Evolutionary conservation across 2,888 invertebrate species (phyloP).

Genomic region (Agonopterix alstromeriana): DNA sequence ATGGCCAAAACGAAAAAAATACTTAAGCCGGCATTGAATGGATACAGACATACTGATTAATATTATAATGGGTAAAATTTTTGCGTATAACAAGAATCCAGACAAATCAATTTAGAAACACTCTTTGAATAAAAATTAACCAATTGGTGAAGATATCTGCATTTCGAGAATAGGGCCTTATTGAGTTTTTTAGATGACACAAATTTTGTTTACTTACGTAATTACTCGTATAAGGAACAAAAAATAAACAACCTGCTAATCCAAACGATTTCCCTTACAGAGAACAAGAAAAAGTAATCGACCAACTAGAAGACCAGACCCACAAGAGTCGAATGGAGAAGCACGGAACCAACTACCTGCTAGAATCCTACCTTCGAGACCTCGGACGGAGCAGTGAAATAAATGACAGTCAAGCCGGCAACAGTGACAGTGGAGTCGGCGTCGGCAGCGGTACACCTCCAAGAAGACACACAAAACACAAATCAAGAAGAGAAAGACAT

Average conservation of each 20-base stretch:
- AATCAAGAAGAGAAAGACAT: conserved; percentile 71
- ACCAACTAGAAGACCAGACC: conserved; percentile 85
- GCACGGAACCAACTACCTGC: conserved; percentile 86
- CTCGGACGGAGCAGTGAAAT: conserved; percentile 61
- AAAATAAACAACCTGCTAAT: not conserved
- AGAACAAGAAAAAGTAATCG: conserved; percentile 87
- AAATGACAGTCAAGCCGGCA: conserved; percentile 78
- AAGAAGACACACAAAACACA: conserved; percentile 70
- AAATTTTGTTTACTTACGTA: too few species aligned
- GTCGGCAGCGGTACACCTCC: conserved; percentile 80
- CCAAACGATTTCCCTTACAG: conserved; percentile 40
- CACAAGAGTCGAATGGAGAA: conserved; percentile 84
- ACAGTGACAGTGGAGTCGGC: conserved; percentile 82
- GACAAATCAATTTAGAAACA: too few species aligned
- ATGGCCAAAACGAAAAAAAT: too few species aligned
- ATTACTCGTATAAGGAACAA: not conserved
- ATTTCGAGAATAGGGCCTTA: too few species aligned
- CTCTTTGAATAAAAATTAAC: too few species aligned
- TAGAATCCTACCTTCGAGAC: conserved; percentile 83
- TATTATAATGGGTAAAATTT: too few species aligned
- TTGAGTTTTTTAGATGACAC: too few species aligned
- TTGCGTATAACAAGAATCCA: too few species aligned
- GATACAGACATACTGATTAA: too few species aligned
- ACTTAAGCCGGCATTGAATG: too few species aligned
- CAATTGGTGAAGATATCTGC: too few species aligned